phyloP scores from a whole-genome alignment of 1,140 invertebrate species.

The Calosoma granatense region DNA sequence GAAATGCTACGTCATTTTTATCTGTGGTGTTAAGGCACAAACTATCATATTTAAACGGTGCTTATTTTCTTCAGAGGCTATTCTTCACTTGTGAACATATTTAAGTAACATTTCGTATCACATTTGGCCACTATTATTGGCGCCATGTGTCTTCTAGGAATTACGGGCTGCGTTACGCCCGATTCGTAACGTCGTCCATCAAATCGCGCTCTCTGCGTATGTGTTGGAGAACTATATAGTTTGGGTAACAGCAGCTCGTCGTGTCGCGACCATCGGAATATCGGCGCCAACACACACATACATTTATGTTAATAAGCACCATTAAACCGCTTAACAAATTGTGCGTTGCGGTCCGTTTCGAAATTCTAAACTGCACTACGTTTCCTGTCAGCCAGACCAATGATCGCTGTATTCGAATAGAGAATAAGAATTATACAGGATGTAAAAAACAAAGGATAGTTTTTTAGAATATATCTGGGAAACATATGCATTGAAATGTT shows the following conservation, averaged over 20 bases:
- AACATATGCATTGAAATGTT: too few species aligned
- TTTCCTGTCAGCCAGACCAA: too few species aligned
- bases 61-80: too few species aligned
- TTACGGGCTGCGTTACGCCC: not conserved
- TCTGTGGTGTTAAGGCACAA: too few species aligned
- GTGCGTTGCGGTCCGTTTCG: not conserved
- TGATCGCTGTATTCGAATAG: too few species aligned
- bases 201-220: not conserved
- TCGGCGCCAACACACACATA: not conserved
- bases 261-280: not conserved
- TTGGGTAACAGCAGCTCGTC: not conserved
- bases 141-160: not conserved
- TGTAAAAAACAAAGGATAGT: too few species aligned
- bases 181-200: not conserved
- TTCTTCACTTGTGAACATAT: not conserved
- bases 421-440: too few species aligned
- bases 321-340: conserved; percentile 7
- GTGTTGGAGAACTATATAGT: not conserved
- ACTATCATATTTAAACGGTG: too few species aligned
- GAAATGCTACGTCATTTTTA: too few species aligned
- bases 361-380: not conserved
- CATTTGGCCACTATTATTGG: not conserved
- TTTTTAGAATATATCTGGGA: too few species aligned
- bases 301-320: conserved; percentile 6
- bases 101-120: not conserved